Evolutionary conservation across 1,140 invertebrate genomes (phyloP).

Genomic region (Chironomus tepperi): DNA sequence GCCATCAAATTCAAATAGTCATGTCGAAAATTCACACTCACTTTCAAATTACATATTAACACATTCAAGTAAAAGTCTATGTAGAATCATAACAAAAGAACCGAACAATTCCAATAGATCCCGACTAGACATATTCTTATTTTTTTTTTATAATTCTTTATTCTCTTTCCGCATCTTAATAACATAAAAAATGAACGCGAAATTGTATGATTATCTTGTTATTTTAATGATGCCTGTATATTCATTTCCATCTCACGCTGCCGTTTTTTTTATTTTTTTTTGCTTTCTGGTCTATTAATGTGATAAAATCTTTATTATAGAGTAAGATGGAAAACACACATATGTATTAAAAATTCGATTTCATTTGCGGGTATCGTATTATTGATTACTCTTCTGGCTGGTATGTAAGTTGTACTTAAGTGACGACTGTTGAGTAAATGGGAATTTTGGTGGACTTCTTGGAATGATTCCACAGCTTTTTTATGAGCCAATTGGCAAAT

Average conservation of each 20-base stretch:
- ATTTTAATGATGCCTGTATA: constrained; percentile 2
- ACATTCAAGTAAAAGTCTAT: too few species aligned
- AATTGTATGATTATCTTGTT: constrained; percentile 14
- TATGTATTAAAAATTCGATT: background rate
- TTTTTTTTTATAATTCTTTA: background rate
- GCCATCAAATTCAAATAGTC: too few species aligned
- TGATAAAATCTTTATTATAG: background rate
- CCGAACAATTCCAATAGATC: background rate
- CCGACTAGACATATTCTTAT: background rate
- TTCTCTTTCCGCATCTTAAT: background rate
- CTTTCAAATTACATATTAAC: too few species aligned
- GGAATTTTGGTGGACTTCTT: too few species aligned
- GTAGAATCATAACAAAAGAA: background rate
- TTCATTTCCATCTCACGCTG: background rate
- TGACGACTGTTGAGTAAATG: too few species aligned
- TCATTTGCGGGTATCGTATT: background rate
- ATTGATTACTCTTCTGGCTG: too few species aligned
- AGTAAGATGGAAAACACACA: background rate
- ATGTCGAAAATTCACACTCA: too few species aligned
- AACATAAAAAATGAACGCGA: background rate
- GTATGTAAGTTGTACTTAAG: too few species aligned
- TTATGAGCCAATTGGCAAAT: too few species aligned
- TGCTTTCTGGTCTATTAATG: background rate
- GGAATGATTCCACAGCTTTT: too few species aligned
- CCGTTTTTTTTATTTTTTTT: too few species aligned